Base-by-base conservation (phyloP, 2,797 vertebrate species). In the Labeo calbasu region DNA sequence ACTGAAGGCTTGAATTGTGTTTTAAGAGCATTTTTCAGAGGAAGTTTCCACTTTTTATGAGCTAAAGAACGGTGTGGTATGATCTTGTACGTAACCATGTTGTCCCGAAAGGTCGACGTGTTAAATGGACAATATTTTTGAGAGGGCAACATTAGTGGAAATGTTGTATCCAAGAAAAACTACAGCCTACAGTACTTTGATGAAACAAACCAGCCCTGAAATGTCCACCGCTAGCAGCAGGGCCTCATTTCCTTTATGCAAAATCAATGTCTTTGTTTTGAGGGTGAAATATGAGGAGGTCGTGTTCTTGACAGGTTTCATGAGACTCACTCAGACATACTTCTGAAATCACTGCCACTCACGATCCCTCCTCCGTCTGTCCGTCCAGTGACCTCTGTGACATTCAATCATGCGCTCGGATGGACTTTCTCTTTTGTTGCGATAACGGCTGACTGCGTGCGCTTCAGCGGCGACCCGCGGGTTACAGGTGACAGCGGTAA, bases 371-470 rank as follows among this genome's bases (percentile, higher is more conserved):
- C 68, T 88, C 86, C 78, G 32, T 79, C 82, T 78, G 78, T 61
- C 21, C 14, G 61, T 40, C 63, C 61, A 32, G 46, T 75, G 88
- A 88, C 91, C 90, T 88, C 75, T 59, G 28, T 88, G 89, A 87
- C 89, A 91, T 92, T 91, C 86, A 91, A 90, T 92, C 88, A 89
- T 88, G 87, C 88, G 86, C 81, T 59, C 88, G 83, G 77, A 80
- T 90, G 85, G 87, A 90, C 89, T 87, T 90, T 71, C 65, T 84
- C 57, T 84, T 50, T 87, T 84, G 72, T 85, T 83, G 82, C 89
- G 87, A 85, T 85, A 88, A 90, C 23, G 90, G 87, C 90, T 87
- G 85, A 75, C 77, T 85, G 88, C 85, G 79, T 86, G 80, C 87
- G 80, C 78, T 82, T 85, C 87, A 71, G 80, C 73, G 46, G 76